phyloP scores from a whole-genome alignment of 2,113 vertebrate genomes.

The Tylochromis polylepis region DNA sequence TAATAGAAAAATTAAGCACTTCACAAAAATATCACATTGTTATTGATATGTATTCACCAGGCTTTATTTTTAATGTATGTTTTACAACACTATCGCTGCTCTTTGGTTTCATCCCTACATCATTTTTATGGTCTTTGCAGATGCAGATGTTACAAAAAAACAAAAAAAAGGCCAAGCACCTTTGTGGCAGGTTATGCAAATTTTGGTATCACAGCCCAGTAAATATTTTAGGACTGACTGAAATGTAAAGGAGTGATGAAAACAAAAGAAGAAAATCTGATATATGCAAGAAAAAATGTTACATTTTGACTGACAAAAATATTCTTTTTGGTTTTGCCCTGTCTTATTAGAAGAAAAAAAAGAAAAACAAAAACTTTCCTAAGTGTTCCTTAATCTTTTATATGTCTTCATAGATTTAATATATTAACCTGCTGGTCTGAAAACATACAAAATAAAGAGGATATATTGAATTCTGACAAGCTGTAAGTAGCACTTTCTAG shows the following conservation, averaged over 20 bases:
- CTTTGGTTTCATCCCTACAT: not conserved
- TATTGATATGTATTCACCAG: not conserved
- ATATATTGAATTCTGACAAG: not conserved
- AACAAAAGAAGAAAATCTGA: not conserved
- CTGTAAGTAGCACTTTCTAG: not conserved
- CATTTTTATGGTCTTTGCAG: not conserved
- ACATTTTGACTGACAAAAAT: not conserved
- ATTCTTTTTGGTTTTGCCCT: not conserved
- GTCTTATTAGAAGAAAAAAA: not conserved
- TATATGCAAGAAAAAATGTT: not conserved
- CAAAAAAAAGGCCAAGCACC: fast-evolving
- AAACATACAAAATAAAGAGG: not conserved
- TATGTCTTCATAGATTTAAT: fast-evolving
- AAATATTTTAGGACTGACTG: not conserved
- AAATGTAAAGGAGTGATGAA: not conserved
- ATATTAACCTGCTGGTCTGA: not conserved
- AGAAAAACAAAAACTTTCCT: not conserved
- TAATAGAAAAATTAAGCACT: not conserved
- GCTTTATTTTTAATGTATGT: not conserved
- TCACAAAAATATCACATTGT: not conserved
- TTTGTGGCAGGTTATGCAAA: not conserved
- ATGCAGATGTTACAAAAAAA: not conserved
- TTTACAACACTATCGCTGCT: not conserved
- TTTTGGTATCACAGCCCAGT: not conserved
- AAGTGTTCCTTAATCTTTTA: fast-evolving